A percentile compares a stretch with the other conserved stretches of the same genome.
Conservation (phyloP, 37 sponge, comb jelly and placozoan species). For the Lycopodina hypogea region DNA sequence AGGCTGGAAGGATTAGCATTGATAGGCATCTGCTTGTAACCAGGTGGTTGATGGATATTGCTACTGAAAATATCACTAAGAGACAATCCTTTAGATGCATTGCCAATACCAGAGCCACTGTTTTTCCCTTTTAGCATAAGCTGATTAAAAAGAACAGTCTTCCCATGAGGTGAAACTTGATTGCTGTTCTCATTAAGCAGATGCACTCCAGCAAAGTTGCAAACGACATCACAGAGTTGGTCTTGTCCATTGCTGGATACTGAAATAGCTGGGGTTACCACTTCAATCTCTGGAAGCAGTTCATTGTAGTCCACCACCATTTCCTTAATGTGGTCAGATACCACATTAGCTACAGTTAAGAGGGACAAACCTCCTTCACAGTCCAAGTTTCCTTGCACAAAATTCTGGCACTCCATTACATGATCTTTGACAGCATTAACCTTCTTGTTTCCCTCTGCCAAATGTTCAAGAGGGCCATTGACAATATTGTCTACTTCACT, state of each 20-base stretch:
- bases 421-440: neutral
- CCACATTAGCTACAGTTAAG: slow-evolving; percentile 2
- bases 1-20: too few species aligned
- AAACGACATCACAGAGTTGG: neutral
- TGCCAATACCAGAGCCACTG: too few species aligned
- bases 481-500: neutral
- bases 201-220: neutral
- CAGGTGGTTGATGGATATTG: neutral
- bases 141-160: too few species aligned
- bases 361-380: neutral
- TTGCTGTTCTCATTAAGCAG: too few species aligned
- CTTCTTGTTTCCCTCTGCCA: neutral
- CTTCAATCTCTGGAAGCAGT: neutral
- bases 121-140: too few species aligned
- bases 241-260: neutral
- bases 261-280: neutral
- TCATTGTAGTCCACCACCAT: slow-evolving; percentile 4
- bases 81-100: too few species aligned
- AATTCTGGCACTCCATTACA: neutral
- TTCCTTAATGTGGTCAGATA: neutral
- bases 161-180: too few species aligned
- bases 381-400: slow-evolving; percentile 7
- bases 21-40: too few species aligned
- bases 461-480: neutral
- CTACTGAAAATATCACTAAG: neutral